Evolutionary conservation across 2,888 invertebrate genomes (phyloP).

Genomic region (Mythimna loreyi): DNA sequence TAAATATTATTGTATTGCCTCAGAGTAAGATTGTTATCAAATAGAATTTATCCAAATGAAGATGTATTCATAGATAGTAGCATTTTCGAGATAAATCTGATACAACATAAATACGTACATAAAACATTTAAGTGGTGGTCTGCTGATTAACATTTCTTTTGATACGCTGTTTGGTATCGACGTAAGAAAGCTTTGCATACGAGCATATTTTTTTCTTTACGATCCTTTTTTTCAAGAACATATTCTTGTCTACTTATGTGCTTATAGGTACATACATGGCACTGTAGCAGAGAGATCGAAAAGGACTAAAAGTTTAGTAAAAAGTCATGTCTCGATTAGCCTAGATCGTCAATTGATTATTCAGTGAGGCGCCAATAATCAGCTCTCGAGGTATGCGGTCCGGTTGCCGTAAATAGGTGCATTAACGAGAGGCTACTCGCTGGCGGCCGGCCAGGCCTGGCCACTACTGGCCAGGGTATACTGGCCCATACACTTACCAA

Average conservation of each 20-base stretch:
- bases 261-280: background rate
- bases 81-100: background rate
- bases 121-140: conserved; percentile 18
- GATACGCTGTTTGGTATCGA: too few relatives aligned
- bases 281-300: conserved; percentile 35
- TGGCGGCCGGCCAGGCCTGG: conserved; percentile 47
- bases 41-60: conserved; percentile 53
- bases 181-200: too few relatives aligned
- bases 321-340: conserved; percentile 82
- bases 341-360: conserved; percentile 82
- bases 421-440: conserved; percentile 69
- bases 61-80: conserved; percentile 40
- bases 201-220: conserved; percentile 1
- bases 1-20: conserved; percentile 53
- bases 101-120: background rate
- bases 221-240: background rate
- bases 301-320: conserved; percentile 64
- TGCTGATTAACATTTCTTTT: conserved; percentile 17
- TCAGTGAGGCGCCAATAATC: conserved; percentile 84
- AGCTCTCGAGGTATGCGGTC: conserved; percentile 74
- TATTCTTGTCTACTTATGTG: conserved; percentile 9
- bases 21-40: conserved; percentile 52
- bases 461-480: conserved; percentile 20
- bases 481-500: conserved; percentile 71
- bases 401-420: conserved; percentile 76